Conservation (phyloP, 2,888 invertebrate species). For the Drosophila trichaetosa region DNA sequence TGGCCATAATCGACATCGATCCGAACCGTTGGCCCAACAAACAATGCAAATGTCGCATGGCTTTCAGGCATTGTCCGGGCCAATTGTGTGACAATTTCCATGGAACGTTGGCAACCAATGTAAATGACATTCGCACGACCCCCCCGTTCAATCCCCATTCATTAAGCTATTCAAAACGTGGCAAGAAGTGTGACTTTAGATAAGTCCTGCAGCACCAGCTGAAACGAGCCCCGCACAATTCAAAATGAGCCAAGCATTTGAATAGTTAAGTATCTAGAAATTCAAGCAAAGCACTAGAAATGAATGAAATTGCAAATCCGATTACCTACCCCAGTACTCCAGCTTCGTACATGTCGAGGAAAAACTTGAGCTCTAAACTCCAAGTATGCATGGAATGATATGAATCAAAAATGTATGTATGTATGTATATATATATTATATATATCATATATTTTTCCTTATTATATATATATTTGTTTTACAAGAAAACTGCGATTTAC, state of each 20-base stretch:
- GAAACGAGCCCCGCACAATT: constrained; percentile 32
- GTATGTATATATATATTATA: not conserved
- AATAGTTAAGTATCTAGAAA: constrained; percentile 46
- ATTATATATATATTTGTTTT: not conserved
- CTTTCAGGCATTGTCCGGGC: constrained; percentile 25
- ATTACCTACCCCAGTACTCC: not conserved
- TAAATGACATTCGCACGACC: constrained; percentile 10
- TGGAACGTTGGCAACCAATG: constrained; percentile 32
- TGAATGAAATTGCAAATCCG: constrained; percentile 41
- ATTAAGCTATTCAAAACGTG: constrained; percentile 18
- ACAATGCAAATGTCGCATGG: constrained; percentile 45
- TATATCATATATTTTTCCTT: not conserved
- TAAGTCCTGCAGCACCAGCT: constrained; percentile 23
- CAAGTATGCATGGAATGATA: not conserved
- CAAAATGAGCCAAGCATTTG: constrained; percentile 37
- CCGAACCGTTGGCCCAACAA: constrained; percentile 12
- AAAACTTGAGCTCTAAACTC: not conserved
- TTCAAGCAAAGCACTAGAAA: constrained; percentile 35
- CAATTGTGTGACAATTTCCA: constrained; percentile 45
- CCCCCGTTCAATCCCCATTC: not conserved
- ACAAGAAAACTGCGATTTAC: not conserved
- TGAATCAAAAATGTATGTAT: not conserved
- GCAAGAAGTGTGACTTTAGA: constrained; percentile 51
- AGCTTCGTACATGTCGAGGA: not conserved
- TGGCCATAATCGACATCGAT: constrained; percentile 52